phyloP scores from a whole-genome alignment of 1,140 invertebrate species.

The Sesamia nonagrioides region DNA sequence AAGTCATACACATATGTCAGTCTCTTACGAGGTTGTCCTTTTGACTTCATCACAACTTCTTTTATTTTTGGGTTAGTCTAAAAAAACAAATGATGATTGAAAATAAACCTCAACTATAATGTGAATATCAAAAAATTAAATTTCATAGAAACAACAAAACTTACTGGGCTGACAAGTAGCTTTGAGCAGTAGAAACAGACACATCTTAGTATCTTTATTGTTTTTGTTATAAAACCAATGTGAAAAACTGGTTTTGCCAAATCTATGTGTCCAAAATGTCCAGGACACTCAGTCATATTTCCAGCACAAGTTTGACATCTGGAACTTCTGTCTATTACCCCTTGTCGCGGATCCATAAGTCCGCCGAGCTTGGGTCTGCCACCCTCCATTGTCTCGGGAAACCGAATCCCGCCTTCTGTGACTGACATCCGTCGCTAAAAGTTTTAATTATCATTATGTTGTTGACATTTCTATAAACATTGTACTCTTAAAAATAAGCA shows the following conservation, averaged over 20 bases:
- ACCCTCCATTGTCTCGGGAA: constrained; percentile 99
- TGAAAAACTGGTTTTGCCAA: constrained; percentile 99
- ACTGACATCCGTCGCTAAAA: constrained; percentile 98
- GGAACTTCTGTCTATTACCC: constrained; percentile 97
- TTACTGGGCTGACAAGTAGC: constrained; percentile 97
- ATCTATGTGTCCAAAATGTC: constrained; percentile 99
- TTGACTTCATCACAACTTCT: constrained; percentile 98
- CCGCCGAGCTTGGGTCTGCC: constrained; percentile 99
- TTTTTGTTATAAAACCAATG: constrained; percentile 99
- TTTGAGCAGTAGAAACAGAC: constrained; percentile 99
- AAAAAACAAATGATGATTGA: constrained; percentile 53
- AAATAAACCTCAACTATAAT: neutral
- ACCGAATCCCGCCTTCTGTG: constrained; percentile 98
- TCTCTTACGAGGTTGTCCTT: constrained; percentile 98
- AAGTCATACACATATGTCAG: constrained; percentile 98
- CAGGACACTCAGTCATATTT: constrained; percentile 99
- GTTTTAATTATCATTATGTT: constrained; percentile 53
- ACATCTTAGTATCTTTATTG: constrained; percentile 98
- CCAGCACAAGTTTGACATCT: constrained; percentile 99
- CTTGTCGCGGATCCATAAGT: constrained; percentile 99
- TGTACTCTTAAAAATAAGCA: no score
- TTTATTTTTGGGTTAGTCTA: constrained; percentile 98
- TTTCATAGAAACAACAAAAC: constrained; percentile 57
- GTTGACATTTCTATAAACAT: no score
- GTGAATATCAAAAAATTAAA: neutral